Conservation (phyloP, 1,140 invertebrate species). For the Cotesia vestalis region DNA sequence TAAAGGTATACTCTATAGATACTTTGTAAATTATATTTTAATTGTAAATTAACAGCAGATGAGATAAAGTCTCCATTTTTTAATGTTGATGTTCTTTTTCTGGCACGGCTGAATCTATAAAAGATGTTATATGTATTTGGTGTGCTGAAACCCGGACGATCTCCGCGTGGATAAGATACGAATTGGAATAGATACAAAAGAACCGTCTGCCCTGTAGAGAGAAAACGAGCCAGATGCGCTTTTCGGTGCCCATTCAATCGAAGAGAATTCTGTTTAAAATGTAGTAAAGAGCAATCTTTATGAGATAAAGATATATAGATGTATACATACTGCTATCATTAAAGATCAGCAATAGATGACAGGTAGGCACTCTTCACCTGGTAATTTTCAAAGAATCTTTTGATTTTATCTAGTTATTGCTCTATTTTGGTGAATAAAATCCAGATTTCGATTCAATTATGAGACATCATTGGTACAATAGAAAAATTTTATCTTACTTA, state of each 20-base stretch:
- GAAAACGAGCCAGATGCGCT: slow-evolving; percentile 57
- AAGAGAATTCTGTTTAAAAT: slow-evolving; percentile 46
- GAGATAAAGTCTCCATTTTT: no score
- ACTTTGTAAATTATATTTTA: no score
- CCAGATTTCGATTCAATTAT: background rate
- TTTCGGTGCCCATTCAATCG: slow-evolving; percentile 42
- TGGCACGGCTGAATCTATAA: background rate
- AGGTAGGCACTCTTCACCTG: slow-evolving; percentile 37
- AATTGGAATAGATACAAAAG: slow-evolving; percentile 52
- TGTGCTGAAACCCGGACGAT: slow-evolving; percentile 25
- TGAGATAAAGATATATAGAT: slow-evolving; percentile 39
- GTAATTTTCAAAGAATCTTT: background rate
- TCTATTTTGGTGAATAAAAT: slow-evolving; percentile 5
- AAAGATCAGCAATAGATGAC: slow-evolving; percentile 42
- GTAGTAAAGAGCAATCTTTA: slow-evolving; percentile 45
- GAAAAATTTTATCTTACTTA: no score
- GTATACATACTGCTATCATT: slow-evolving; percentile 32
- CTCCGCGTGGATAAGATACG: slow-evolving; percentile 44
- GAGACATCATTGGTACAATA: no score
- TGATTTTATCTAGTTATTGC: background rate
- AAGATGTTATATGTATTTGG: slow-evolving; percentile 24
- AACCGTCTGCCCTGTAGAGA: slow-evolving; percentile 49
- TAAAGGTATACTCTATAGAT: no score
- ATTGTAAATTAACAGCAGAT: no score
- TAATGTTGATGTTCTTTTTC: no score